phyloP scores from a whole-genome alignment of 2,113 vertebrate species.

The Tetrax tetrax region DNA sequence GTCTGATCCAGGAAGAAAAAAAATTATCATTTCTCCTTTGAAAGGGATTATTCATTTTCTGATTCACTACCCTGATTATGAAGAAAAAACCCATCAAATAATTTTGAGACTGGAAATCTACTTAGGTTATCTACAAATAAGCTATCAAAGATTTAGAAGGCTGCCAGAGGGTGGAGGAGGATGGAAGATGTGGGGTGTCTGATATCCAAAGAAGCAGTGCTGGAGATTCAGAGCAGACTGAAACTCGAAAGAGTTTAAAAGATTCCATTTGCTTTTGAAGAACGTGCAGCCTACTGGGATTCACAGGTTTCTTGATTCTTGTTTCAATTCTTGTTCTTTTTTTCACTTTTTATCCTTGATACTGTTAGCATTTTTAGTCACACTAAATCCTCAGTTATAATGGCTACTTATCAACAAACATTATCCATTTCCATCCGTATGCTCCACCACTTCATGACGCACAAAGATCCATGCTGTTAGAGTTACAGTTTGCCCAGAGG shows the following conservation, averaged over 20 bases:
- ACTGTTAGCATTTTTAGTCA: neutral
- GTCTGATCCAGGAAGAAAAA: neutral
- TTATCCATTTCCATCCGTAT: neutral
- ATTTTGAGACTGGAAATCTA: neutral
- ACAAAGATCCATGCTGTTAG: neutral
- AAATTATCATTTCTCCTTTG: neutral
- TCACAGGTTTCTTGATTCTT: neutral
- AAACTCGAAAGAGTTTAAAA: slow-evolving; percentile 11
- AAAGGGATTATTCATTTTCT: neutral
- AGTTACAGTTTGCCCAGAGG: slow-evolving; percentile 18
- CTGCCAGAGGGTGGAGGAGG: neutral
- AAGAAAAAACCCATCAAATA: slow-evolving; percentile 17
- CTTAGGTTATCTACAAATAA: neutral
- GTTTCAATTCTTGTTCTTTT: neutral
- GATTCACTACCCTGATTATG: neutral
- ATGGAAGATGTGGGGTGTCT: neutral
- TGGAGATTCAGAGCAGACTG: slow-evolving; percentile 30
- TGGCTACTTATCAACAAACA: neutral
- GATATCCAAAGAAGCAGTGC: neutral
- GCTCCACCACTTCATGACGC: neutral
- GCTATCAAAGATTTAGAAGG: neutral
- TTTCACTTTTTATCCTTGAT: neutral
- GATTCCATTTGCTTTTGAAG: neutral
- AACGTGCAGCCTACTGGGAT: accelerated
- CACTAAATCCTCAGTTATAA: neutral